Evolutionary conservation across 2,888 invertebrate species (phyloP).

Genomic region (Exocentrus adspersus): DNA sequence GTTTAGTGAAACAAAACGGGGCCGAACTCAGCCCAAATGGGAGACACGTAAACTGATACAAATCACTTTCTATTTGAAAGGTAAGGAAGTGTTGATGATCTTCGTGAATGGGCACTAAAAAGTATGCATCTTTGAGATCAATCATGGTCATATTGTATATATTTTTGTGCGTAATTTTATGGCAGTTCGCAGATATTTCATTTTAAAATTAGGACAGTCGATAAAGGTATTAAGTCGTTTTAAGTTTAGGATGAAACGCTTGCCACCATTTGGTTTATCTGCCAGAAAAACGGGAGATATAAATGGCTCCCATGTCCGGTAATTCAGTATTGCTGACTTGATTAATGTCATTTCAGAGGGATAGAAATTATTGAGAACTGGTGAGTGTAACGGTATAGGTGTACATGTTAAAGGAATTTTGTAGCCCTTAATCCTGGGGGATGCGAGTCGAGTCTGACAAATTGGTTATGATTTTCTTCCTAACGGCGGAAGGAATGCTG

Average conservation of each 20-base stretch:
- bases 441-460: no score
- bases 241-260: no score
- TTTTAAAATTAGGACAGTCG: no score
- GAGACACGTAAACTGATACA: neutral
- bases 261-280: no score
- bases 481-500: no score
- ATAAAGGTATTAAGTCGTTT: no score
- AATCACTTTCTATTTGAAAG: neutral
- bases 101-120: neutral
- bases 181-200: neutral
- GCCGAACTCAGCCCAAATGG: neutral
- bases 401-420: constrained; percentile 2
- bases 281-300: neutral
- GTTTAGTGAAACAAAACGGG: neutral
- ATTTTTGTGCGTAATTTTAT: neutral
- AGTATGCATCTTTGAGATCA: neutral
- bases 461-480: no score
- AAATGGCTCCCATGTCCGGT: neutral
- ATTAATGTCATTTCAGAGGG: neutral
- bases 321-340: neutral
- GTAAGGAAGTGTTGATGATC: neutral
- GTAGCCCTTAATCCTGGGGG: constrained; percentile 25
- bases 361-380: neutral
- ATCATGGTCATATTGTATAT: no score
- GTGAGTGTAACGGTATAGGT: neutral